A percentile compares a stretch with the other conserved stretches of the same genome.
These are phyloP conservation scores for Xenopus petersii DNA, from an alignment of 2,797 vertebrate species.

Conservation along the genomic window DNA sequence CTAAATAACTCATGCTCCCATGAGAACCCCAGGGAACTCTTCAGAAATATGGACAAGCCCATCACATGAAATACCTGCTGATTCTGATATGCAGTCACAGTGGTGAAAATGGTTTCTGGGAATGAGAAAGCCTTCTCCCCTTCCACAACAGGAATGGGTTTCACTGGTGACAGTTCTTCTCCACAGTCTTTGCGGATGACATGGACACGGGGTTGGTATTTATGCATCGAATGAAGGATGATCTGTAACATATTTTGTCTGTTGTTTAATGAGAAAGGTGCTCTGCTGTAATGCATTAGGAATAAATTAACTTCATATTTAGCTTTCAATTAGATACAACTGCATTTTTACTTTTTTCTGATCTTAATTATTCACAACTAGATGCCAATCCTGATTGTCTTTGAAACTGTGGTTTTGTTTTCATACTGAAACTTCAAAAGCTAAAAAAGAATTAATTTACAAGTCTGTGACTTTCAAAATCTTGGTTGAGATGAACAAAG, in stretches of 20 bases:
- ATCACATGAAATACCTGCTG: slow-evolving; percentile 81
- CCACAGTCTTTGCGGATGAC: slow-evolving; percentile 88
- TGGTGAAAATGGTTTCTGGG: slow-evolving; percentile 95
- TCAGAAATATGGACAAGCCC: background rate
- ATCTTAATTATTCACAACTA: slow-evolving; percentile 39
- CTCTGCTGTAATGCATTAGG: slow-evolving; percentile 14
- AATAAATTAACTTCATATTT: slow-evolving; percentile 27
- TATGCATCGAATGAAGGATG: slow-evolving; percentile 98
- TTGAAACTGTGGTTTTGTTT: slow-evolving; percentile 38
- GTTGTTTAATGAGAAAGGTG: slow-evolving; percentile 2
- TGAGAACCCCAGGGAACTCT: too few species aligned
- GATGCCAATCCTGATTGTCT: slow-evolving; percentile 19
- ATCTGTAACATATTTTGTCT: slow-evolving; percentile 69
- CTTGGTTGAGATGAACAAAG: slow-evolving; percentile 20
- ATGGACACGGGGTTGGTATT: slow-evolving; percentile 88
- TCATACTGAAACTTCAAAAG: slow-evolving; percentile 37
- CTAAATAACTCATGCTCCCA: background rate
- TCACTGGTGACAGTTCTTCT: slow-evolving; percentile 88
- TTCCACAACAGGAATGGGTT: slow-evolving; percentile 83
- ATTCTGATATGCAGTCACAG: slow-evolving; percentile 97
- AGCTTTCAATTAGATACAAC: background rate
- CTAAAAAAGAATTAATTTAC: slow-evolving; percentile 28
- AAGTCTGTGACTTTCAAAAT: too few species aligned
- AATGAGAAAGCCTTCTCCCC: slow-evolving; percentile 89
- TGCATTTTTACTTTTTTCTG: slow-evolving; percentile 2